These are phyloP conservation scores for Bombyx huttoni DNA, from an alignment of 2,888 invertebrate species.

Conservation along the genomic window DNA sequence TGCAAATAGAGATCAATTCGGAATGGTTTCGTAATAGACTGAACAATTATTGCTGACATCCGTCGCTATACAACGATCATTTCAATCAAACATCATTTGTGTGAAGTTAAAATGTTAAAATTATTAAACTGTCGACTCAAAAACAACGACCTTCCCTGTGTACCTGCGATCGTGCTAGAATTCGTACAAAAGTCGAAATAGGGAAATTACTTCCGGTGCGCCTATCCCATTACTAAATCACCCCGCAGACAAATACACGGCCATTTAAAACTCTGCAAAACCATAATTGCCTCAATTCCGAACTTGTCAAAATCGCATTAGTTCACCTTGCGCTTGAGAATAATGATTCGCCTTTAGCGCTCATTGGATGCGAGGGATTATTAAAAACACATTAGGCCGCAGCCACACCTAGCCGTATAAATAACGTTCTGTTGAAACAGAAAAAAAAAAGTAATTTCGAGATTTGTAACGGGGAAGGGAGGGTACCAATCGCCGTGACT, in stretches of 20 bases:
- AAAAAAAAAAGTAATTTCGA: constrained; percentile 55
- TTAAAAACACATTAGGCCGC: constrained; percentile 65
- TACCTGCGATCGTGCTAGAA: constrained; percentile 2
- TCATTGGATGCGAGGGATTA: constrained; percentile 61
- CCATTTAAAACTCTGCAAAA: constrained; percentile 60
- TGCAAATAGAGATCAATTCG: constrained; percentile 13
- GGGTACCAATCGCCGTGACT: constrained; percentile 60
- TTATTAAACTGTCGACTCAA: no score
- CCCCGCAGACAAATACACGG: constrained; percentile 38
- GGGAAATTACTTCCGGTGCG: constrained; percentile 3
- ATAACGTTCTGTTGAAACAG: constrained; percentile 49
- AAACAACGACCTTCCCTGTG: neutral
- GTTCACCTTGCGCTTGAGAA: constrained; percentile 43
- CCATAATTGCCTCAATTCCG: constrained; percentile 64
- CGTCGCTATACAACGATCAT: constrained; percentile 9
- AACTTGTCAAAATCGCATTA: constrained; percentile 72
- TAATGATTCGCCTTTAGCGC: constrained; percentile 55
- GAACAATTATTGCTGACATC: constrained; percentile 32
- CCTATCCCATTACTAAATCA: constrained; percentile 15
- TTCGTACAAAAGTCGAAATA: constrained; percentile 2
- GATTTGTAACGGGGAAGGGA: constrained; percentile 42
- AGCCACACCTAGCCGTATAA: constrained; percentile 57
- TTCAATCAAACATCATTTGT: no score
- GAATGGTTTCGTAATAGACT: constrained; percentile 22
- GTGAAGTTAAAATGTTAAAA: no score